Percentiles rank a stretch among this genome's conserved stretches.
Conservation (phyloP, 37 sponge, comb jelly and placozoan species). For the Cliona cf. orientalis region DNA sequence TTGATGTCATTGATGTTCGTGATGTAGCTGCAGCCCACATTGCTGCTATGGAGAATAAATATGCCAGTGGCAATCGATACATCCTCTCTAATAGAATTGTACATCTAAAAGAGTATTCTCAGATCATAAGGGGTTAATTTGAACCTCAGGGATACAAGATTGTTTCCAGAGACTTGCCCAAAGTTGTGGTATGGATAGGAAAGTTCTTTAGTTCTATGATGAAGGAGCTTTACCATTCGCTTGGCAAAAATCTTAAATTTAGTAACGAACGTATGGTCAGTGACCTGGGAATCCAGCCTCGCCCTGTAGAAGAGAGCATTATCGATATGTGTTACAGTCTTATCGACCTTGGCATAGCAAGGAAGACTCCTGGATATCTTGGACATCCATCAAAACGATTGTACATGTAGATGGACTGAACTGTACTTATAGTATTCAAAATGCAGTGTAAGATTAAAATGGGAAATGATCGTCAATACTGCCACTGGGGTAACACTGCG, state of each 20-base stretch:
- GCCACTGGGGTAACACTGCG: too few species aligned
- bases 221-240: background rate
- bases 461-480: too few species aligned
- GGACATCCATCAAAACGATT: too few species aligned
- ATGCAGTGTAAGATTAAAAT: too few species aligned
- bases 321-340: slow-evolving; percentile 71
- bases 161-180: too few species aligned
- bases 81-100: slow-evolving; percentile 17
- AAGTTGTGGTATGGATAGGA: too few species aligned
- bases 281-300: slow-evolving; percentile 60
- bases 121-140: slow-evolving; percentile 50
- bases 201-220: too few species aligned
- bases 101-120: slow-evolving; percentile 54
- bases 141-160: slow-evolving; percentile 71
- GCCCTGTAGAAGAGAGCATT: slow-evolving; percentile 33
- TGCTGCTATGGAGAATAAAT: slow-evolving; percentile 49
- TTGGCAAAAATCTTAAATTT: slow-evolving; percentile 27
- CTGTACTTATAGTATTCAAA: too few species aligned
- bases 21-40: slow-evolving; percentile 76
- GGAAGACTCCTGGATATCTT: slow-evolving; percentile 30
- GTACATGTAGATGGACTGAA: too few species aligned
- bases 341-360: slow-evolving; percentile 57
- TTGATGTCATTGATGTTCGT: slow-evolving; percentile 64
- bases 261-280: slow-evolving; percentile 40
- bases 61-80: slow-evolving; percentile 50